Base-by-base conservation (phyloP, 2,888 invertebrate genomes). In the Eristalinus aeneus region DNA sequence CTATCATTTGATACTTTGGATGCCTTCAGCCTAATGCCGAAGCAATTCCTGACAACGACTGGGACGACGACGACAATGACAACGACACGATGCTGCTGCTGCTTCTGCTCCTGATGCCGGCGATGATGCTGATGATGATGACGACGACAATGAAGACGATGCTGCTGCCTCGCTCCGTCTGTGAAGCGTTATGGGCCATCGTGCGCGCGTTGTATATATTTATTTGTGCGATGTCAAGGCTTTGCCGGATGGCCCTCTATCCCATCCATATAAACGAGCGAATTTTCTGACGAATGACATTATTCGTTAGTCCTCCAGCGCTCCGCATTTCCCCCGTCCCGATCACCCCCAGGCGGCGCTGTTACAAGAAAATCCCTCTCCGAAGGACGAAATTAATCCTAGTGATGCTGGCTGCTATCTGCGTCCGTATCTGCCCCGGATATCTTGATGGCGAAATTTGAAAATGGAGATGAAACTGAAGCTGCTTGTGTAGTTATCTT, bases 221-320 rank as follows among this genome's bases (percentile, higher is more conserved):
- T 81, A 81, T 69, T 81, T 80, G 63, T 80, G 74, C 80, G 56
- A 67, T 69, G 80, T 80, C 80, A 80, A 69, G 80, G 74, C 73
- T 80, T 69, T 68, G 67, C 23, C 34, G 34, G 22, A 23, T 46
- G 27, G 46, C 60, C 54, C 74, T 31, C 65, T 80, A 80, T 80
- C 80, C 73, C 31, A 81, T 81, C 81, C 81, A 75, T 81, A 81
- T 75, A 81, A 81, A 81, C 81, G 81, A 81, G 81, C 74, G 78
- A 84, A 79, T 84, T 71, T 84, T 60, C 84, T 84, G 81, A 81
- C 81, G 81, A 81, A 81, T 81, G 81, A 81, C 75, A 81, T 81
- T 81, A 81, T 75, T 69, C 74, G 68, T 53, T 27, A 56, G 56
- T 23, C 56, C 11, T 12, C 23, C 23, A 10, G 5, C 23, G 10